These are phyloP conservation scores for Phrynocephalus vlangalii DNA, from an alignment of 2,797 vertebrate genomes.

Conservation along the genomic window DNA sequence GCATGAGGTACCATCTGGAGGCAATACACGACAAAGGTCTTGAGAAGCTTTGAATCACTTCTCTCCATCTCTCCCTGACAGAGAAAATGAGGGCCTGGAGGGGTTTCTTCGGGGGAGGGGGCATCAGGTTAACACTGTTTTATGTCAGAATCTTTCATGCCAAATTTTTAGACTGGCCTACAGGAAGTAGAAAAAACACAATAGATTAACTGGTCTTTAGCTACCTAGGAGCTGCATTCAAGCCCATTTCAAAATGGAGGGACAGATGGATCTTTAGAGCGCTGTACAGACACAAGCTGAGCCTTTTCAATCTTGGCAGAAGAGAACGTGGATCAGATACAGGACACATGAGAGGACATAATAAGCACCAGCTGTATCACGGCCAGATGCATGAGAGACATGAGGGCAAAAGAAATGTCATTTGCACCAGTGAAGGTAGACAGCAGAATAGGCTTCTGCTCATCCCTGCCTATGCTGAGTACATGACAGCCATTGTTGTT, in stretches of 20 bases:
- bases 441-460: background rate
- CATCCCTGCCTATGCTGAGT: background rate
- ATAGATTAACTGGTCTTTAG: slow-evolving; percentile 53
- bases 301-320: slow-evolving; percentile 9
- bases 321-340: background rate
- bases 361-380: background rate
- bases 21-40: slow-evolving; percentile 54
- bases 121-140: slow-evolving; percentile 49
- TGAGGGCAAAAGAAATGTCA: background rate
- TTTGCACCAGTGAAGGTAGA: background rate
- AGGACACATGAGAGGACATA: background rate
- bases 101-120: slow-evolving; percentile 50
- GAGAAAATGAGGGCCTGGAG: slow-evolving; percentile 52
- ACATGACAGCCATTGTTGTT: too few relatives aligned
- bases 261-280: background rate
- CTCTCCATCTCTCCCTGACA: slow-evolving; percentile 44
- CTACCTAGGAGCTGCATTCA: slow-evolving; percentile 40
- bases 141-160: slow-evolving; percentile 45
- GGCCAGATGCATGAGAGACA: background rate
- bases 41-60: slow-evolving; percentile 44
- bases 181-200: slow-evolving; percentile 57
- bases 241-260: slow-evolving; percentile 46
- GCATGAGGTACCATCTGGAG: slow-evolving; percentile 43
- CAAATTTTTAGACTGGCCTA: slow-evolving; percentile 54
- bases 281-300: background rate